These are phyloP conservation scores for Sturmia bella DNA, from an alignment of 2,888 invertebrate genomes.

Conservation along the genomic window DNA sequence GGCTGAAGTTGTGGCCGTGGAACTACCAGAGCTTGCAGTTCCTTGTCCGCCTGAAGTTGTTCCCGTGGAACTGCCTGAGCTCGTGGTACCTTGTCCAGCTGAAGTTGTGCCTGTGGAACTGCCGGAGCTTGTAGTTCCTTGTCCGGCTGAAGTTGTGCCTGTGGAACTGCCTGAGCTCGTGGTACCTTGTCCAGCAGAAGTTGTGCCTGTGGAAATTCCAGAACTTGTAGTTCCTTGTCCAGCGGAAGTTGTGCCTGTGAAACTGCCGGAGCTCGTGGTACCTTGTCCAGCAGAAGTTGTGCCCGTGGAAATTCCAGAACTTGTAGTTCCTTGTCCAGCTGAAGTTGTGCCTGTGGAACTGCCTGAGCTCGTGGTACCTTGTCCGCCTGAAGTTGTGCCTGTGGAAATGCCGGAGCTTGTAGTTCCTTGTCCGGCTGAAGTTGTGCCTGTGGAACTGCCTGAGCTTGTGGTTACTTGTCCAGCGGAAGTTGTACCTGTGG, in stretches of 20 bases:
- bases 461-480: no score
- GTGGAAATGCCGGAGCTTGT: background rate
- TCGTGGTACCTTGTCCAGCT: background rate
- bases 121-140: background rate
- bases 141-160: background rate
- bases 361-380: background rate
- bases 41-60: background rate
- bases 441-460: no score
- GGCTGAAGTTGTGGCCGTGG: background rate
- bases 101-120: background rate
- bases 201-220: background rate
- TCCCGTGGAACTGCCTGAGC: background rate
- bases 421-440: background rate
- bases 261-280: background rate
- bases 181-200: no score
- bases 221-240: background rate
- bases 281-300: background rate
- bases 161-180: background rate
- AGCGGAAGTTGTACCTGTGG: no score
- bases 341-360: background rate
- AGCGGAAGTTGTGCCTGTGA: background rate
- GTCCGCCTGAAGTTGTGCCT: background rate
- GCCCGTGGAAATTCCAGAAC: no score
- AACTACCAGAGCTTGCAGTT: background rate
- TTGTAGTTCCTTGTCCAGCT: background rate